These are phyloP conservation scores for Micromesistius poutassou DNA, from an alignment of 2,797 vertebrate genomes.

Conservation along the genomic window DNA sequence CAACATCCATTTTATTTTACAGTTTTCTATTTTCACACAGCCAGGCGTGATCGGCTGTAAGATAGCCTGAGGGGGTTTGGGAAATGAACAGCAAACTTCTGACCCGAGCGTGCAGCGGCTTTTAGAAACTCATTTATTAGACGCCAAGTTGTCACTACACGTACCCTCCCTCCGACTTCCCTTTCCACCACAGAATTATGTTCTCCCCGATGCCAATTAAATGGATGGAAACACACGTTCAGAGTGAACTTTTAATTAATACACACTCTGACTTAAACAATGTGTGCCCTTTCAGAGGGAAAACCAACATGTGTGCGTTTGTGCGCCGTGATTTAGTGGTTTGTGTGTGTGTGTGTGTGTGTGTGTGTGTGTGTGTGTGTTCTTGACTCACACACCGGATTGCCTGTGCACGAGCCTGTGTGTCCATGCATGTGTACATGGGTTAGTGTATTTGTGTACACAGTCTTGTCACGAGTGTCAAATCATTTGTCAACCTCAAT, in stretches of 20 bases:
- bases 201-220: constrained; percentile 45
- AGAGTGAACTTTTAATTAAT: constrained; percentile 56
- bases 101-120: not conserved
- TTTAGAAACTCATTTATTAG: not conserved
- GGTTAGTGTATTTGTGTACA: not conserved
- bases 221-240: constrained; percentile 54
- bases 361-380: not conserved
- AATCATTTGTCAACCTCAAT: no score
- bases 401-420: no score
- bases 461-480: not conserved
- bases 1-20: not conserved
- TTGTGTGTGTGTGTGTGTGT: not conserved
- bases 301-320: constrained; percentile 2
- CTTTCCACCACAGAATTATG: constrained; percentile 34
- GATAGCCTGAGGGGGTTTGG: not conserved
- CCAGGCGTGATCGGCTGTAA: not conserved
- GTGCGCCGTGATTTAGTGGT: not conserved
- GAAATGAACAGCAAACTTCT: not conserved
- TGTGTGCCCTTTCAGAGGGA: constrained; percentile 15
- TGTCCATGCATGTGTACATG: no score
- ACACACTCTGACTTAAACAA: constrained; percentile 32
- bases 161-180: not conserved
- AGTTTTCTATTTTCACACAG: not conserved
- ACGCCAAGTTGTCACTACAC: constrained; percentile 7
- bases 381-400: not conserved